These are phyloP conservation scores for Sitodiplosis mosellana DNA, from an alignment of 1,140 invertebrate species.

Conservation along the genomic window DNA sequence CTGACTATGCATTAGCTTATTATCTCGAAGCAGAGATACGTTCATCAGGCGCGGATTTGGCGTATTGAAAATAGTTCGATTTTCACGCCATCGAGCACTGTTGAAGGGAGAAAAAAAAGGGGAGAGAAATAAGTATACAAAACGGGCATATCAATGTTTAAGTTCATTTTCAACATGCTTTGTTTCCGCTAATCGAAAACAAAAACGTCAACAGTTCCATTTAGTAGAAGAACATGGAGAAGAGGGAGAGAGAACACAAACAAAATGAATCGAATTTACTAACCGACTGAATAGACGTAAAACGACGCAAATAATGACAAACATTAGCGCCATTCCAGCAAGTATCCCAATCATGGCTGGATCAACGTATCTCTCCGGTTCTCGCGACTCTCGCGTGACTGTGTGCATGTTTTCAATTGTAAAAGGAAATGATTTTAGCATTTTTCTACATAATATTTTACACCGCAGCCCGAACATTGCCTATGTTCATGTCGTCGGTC, in stretches of 20 bases:
- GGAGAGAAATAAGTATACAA: background rate
- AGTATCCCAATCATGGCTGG: slow-evolving; percentile 80
- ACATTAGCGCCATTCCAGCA: slow-evolving; percentile 81
- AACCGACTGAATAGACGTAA: slow-evolving; percentile 83
- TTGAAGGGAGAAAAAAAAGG: slow-evolving; percentile 14
- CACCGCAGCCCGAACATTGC: background rate
- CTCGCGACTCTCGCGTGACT: slow-evolving; percentile 17
- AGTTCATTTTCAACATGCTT: no score
- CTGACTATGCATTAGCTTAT: slow-evolving; percentile 55
- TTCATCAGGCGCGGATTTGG: slow-evolving; percentile 83
- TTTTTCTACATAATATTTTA: slow-evolving; percentile 4
- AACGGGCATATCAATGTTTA: background rate
- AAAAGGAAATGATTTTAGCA: slow-evolving; percentile 6
- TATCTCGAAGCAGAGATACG: slow-evolving; percentile 62
- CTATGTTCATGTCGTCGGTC: no score
- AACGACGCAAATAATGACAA: slow-evolving; percentile 84
- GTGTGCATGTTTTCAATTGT: background rate
- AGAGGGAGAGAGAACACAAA: no score
- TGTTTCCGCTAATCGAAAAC: no score
- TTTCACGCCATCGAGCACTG: slow-evolving; percentile 79
- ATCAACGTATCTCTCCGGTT: slow-evolving; percentile 44
- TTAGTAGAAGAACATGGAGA: no score
- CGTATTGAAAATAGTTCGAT: slow-evolving; percentile 83
- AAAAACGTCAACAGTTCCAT: no score
- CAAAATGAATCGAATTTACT: slow-evolving; percentile 19